These are phyloP conservation scores for Parelbella ahira DNA, from an alignment of 2,888 invertebrate genomes.

Conservation along the genomic window DNA sequence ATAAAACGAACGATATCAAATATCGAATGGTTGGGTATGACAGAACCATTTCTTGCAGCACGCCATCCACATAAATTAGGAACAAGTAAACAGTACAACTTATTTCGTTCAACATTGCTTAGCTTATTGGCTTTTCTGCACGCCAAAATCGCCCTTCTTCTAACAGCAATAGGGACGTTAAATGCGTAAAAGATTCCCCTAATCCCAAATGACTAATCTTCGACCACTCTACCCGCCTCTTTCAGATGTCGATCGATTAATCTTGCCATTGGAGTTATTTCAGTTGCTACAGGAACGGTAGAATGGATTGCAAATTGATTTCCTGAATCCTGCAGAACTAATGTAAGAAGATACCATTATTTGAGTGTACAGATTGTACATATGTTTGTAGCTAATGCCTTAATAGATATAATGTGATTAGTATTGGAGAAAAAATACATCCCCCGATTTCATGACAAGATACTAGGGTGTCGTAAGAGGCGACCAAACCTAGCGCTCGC, in stretches of 20 bases:
- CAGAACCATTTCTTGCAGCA: constrained; percentile 33
- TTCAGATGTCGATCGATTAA: constrained; percentile 71
- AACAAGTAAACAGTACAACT: constrained; percentile 31
- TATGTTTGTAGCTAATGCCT: too few relatives aligned
- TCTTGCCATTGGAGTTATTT: constrained; percentile 63
- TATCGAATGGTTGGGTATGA: constrained; percentile 26
- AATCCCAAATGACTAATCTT: constrained; percentile 72
- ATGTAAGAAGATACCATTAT: too few relatives aligned
- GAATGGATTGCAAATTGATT: constrained; percentile 12
- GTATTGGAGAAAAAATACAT: too few relatives aligned
- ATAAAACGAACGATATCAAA: constrained; percentile 14
- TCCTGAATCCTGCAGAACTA: not conserved
- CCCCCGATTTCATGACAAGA: too few relatives aligned
- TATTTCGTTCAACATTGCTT: constrained; percentile 26
- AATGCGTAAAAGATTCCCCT: constrained; percentile 23
- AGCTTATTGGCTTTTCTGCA: constrained; percentile 19
- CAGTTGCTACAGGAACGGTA: constrained; percentile 50
- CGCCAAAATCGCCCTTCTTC: constrained; percentile 4
- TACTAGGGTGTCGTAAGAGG: too few relatives aligned
- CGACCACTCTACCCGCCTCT: constrained; percentile 57
- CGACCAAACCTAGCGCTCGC: too few relatives aligned
- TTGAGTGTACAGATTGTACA: too few relatives aligned
- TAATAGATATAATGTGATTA: too few relatives aligned
- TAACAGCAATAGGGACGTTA: not conserved
- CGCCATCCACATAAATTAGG: constrained; percentile 34